Base-by-base conservation (phyloP, 2,797 vertebrate species). In the Chanos chanos region DNA sequence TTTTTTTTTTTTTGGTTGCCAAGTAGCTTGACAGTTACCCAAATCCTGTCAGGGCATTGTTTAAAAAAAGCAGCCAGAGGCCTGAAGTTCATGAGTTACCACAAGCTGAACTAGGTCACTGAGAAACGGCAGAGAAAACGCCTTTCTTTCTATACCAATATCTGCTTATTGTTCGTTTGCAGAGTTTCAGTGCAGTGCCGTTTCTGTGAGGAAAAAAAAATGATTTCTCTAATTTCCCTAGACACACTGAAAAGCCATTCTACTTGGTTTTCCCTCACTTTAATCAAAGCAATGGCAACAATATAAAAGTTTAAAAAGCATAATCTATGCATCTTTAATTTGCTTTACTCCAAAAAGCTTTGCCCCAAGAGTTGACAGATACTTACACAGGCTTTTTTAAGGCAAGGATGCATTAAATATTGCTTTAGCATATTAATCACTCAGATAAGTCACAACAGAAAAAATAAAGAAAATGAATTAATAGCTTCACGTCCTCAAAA, bases 81-180 rank as follows among this genome's bases (percentile, higher is more conserved):
- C 78, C 76, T 74, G 70, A 70, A 71, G 72, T 71, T 64, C 60
- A 77, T 67, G 78, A 68, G 55, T 60, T 49, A 67, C 65, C 79
- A 81, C 83, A 81, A 82, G 75, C 67, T 72, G 74, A 88, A 85
- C 76, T 86, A 83, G 82, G 87, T 85, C 82, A 87, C 34, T 73
- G 73, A 71, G 77, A 78, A 72, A 77, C 39, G 52, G 75, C 77
- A 75, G 70, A 64, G 64, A 77, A 50, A 62, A 74, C 39, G 56
- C 33, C 50, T 34, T 59, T 48, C 65, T 68, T 66, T 48, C 65
- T 68, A 66, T 58, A 55, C 49, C 19, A 47, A 55, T 55, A 44
- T 55, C 47, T 41, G 49, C 16, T 36, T 67, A 70, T 51, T 61
- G 64, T 72, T 70, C 45, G 37, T 67, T 59, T 62, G 37, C 61